A percentile compares a stretch with the other conserved stretches of the same genome.
Conservation (phyloP, 2,113 vertebrate species). For the Actenoides lindsayi region DNA sequence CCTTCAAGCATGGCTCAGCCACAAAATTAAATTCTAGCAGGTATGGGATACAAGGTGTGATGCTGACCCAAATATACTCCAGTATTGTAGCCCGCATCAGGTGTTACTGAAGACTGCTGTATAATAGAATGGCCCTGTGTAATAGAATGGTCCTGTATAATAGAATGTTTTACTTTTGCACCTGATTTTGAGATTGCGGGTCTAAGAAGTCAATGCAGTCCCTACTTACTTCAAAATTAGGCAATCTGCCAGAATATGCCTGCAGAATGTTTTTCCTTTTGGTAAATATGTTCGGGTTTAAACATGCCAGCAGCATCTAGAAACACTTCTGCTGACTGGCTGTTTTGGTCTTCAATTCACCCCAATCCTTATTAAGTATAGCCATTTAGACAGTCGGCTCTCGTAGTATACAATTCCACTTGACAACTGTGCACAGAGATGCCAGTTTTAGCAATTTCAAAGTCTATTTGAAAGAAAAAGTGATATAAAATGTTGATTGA, state of each 20-base stretch:
- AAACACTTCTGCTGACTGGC: not conserved
- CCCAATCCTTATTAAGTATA: not conserved
- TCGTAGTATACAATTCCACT: not conserved
- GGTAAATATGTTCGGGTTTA: not conserved
- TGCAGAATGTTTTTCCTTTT: not conserved
- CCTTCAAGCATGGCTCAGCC: not conserved
- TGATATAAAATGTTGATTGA: conserved; percentile 39
- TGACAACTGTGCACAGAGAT: conserved; percentile 4
- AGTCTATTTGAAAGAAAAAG: conserved; percentile 9
- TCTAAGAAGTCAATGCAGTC: not conserved
- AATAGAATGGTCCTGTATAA: not conserved
- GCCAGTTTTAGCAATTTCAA: conserved; percentile 39
- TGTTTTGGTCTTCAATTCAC: not conserved
- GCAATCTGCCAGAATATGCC: not conserved
- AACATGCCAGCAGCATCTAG: not conserved
- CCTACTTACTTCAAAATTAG: not conserved
- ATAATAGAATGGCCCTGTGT: not conserved
- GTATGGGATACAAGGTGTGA: not conserved
- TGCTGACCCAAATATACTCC: not conserved
- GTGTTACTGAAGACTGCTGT: not conserved
- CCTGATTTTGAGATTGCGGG: not conserved
- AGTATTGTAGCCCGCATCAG: not conserved
- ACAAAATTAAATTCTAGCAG: not conserved
- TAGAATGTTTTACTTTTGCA: not conserved
- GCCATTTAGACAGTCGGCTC: not conserved